Evolutionary conservation across 2,113 vertebrate species (phyloP).

Genomic region (Syngnathus scovelli): DNA sequence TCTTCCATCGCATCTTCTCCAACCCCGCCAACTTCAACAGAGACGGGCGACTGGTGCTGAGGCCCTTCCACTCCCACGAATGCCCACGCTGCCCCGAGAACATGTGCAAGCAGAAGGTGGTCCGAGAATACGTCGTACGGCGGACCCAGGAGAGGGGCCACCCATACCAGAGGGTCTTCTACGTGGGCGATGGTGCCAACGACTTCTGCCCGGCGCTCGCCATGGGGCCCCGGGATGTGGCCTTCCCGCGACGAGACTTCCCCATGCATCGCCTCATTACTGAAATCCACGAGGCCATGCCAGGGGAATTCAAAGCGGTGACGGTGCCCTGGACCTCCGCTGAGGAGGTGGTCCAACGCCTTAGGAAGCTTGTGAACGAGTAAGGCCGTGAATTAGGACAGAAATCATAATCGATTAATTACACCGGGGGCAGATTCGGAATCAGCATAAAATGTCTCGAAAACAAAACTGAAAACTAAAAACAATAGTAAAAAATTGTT

Average conservation of each 20-base stretch:
- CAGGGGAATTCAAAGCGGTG: constrained; percentile 77
- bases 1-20: constrained; percentile 86
- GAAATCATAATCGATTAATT: neutral
- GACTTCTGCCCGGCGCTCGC: constrained; percentile 86
- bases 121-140: constrained; percentile 80
- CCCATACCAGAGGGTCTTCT: constrained; percentile 83
- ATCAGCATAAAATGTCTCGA: neutral
- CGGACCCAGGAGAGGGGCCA: constrained; percentile 75
- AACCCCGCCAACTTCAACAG: constrained; percentile 85
- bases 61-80: constrained; percentile 86
- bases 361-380: constrained; percentile 77
- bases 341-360: constrained; percentile 74
- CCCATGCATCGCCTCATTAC: constrained; percentile 87
- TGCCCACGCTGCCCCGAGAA: constrained; percentile 86
- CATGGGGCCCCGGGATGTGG: constrained; percentile 77
- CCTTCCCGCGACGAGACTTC: constrained; percentile 83
- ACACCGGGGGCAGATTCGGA: neutral
- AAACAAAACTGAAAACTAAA: neutral
- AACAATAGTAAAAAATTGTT: neutral
- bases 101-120: constrained; percentile 91
- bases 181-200: constrained; percentile 92
- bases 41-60: constrained; percentile 77
- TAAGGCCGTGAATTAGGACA: constrained; percentile 12
- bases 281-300: constrained; percentile 77
- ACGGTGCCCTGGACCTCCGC: constrained; percentile 86